Conservation (phyloP, 2,888 invertebrate genomes). For the Phyllotreta striolata region DNA sequence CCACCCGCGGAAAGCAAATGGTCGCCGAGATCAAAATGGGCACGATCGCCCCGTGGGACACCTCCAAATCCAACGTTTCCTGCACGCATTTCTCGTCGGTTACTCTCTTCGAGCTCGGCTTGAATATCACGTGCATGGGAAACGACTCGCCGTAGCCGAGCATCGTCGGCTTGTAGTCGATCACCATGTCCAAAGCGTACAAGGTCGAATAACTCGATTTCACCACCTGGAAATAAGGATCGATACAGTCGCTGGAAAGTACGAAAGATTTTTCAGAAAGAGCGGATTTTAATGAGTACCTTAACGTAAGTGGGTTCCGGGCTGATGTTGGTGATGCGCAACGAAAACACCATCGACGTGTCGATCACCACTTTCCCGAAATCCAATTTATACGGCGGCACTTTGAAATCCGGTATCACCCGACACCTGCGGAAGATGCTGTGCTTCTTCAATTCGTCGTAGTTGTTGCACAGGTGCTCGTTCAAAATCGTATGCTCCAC, state of each 20-base stretch:
- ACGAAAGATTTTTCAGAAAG: not conserved
- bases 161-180: slow-evolving; percentile 57
- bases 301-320: slow-evolving; percentile 62
- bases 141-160: slow-evolving; percentile 63
- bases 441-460: slow-evolving; percentile 59
- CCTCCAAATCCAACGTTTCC: slow-evolving; percentile 53
- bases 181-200: slow-evolving; percentile 51
- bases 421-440: slow-evolving; percentile 46
- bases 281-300: slow-evolving; percentile 48
- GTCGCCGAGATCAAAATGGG: slow-evolving; percentile 66
- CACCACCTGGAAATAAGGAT: slow-evolving; percentile 23
- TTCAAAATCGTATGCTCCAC: slow-evolving; percentile 66
- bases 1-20: slow-evolving; percentile 67
- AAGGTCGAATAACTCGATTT: slow-evolving; percentile 40
- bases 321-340: slow-evolving; percentile 63
- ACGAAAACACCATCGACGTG: slow-evolving; percentile 60
- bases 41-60: slow-evolving; percentile 67
- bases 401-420: slow-evolving; percentile 63
- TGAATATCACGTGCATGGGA: slow-evolving; percentile 64
- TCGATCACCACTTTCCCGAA: slow-evolving; percentile 66
- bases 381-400: slow-evolving; percentile 66
- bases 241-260: not conserved
- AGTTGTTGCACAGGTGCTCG: slow-evolving; percentile 61
- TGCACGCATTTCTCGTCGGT: slow-evolving; percentile 60
- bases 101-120: slow-evolving; percentile 62